Conservation (phyloP, 2,113 vertebrate genomes). For the Channa maculata region DNA sequence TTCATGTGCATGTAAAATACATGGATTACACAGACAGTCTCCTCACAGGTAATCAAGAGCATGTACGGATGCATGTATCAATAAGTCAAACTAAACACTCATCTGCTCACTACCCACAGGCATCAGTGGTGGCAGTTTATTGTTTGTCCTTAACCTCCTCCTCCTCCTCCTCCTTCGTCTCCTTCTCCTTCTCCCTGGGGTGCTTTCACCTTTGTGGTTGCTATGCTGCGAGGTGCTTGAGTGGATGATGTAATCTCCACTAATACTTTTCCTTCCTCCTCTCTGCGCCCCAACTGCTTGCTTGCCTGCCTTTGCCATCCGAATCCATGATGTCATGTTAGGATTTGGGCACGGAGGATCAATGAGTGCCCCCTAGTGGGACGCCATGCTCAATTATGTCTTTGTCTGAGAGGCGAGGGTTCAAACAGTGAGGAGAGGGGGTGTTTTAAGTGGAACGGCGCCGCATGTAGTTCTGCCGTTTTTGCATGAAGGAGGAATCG, state of each 20-base stretch:
- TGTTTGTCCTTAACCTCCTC: slow-evolving; percentile 57
- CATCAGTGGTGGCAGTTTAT: slow-evolving; percentile 57
- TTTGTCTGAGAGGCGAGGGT: slow-evolving; percentile 67
- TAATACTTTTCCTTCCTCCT: slow-evolving; percentile 69
- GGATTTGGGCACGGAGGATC: slow-evolving; percentile 63
- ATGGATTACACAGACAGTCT: not conserved
- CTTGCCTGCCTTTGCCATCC: slow-evolving; percentile 63
- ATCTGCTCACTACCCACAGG: slow-evolving; percentile 48
- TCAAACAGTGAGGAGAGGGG: slow-evolving; percentile 44
- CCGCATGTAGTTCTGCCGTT: slow-evolving; percentile 33
- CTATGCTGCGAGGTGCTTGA: slow-evolving; percentile 74
- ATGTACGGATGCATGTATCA: not conserved
- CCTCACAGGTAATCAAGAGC: not conserved
- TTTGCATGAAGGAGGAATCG: slow-evolving; percentile 10
- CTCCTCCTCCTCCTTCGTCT: slow-evolving; percentile 45
- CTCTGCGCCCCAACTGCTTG: slow-evolving; percentile 42
- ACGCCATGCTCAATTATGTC: slow-evolving; percentile 70
- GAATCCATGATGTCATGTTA: slow-evolving; percentile 82
- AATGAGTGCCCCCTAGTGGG: slow-evolving; percentile 79
- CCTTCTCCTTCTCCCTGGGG: slow-evolving; percentile 63
- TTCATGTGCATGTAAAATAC: slow-evolving; percentile 1
- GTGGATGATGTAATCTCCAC: slow-evolving; percentile 80
- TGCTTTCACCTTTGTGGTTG: slow-evolving; percentile 79
- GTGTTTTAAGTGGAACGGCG: slow-evolving; percentile 28
- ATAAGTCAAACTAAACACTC: not conserved